Evolutionary conservation across 2,113 vertebrate genomes (phyloP).

Genomic region (Equus przewalskii): DNA sequence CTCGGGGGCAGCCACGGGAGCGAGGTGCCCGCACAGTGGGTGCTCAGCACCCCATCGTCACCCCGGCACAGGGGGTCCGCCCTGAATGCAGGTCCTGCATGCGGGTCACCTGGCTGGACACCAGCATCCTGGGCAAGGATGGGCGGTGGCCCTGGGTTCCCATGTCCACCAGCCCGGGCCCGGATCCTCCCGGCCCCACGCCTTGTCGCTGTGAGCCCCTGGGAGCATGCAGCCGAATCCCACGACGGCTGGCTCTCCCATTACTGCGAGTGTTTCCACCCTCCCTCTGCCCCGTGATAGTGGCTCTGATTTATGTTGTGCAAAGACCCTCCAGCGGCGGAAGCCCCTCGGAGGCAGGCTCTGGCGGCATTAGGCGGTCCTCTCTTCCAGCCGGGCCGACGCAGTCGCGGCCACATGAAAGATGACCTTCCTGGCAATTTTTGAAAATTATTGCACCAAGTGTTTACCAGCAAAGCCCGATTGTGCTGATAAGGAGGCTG

Average conservation of each 20-base stretch:
- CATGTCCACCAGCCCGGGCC: accelerated
- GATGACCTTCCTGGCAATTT: neutral
- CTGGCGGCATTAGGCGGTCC: accelerated
- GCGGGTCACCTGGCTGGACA: accelerated
- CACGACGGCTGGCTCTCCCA: neutral
- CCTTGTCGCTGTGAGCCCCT: accelerated
- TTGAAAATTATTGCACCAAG: neutral
- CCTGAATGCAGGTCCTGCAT: accelerated
- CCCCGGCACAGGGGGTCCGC: neutral
- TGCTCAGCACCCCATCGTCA: accelerated
- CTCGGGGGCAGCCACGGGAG: accelerated
- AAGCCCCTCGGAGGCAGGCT: accelerated
- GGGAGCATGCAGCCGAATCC: conserved; percentile 1
- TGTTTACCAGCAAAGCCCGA: conserved; percentile 65
- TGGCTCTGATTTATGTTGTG: neutral
- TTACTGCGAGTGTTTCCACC: neutral
- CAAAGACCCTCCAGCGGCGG: neutral
- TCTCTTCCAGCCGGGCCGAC: neutral
- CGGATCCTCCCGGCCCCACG: neutral
- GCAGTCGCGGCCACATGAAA: accelerated
- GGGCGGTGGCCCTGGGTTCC: neutral
- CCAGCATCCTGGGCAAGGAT: neutral
- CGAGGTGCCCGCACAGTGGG: accelerated
- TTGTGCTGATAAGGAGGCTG: conserved; percentile 75
- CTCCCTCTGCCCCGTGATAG: conserved; percentile 1